Conservation (phyloP, 2,888 invertebrate genomes). For the Limnephilus rhombicus region DNA sequence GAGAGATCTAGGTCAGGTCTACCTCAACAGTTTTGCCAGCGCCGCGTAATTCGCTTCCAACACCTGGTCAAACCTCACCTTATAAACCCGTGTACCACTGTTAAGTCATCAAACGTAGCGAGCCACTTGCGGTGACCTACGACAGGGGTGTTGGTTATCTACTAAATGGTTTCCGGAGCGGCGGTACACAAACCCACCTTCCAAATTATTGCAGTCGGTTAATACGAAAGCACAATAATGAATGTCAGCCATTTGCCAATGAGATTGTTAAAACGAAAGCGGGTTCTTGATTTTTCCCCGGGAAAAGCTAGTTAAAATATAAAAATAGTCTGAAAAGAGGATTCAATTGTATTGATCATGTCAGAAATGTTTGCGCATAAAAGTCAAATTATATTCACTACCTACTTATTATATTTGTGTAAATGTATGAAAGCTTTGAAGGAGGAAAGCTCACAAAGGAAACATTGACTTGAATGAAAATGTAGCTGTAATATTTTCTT, state of each 20-base stretch:
- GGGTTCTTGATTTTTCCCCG: neutral
- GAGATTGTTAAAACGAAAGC: neutral
- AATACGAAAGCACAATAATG: neutral
- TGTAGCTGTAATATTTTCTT: neutral
- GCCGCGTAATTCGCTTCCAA: too few species aligned
- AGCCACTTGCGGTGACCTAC: too few species aligned
- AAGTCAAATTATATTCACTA: neutral
- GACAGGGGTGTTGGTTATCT: too few species aligned
- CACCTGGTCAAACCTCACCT: too few species aligned
- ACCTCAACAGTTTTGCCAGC: too few species aligned
- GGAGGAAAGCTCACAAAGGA: constrained; percentile 22
- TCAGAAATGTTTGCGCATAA: neutral
- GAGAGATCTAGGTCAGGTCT: too few species aligned
- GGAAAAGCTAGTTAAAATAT: neutral
- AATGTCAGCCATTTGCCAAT: neutral
- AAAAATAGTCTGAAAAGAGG: neutral
- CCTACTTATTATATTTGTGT: neutral
- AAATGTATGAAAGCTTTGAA: neutral
- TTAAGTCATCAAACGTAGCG: too few species aligned
- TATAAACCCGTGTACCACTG: too few species aligned
- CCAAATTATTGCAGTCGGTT: neutral
- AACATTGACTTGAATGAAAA: constrained; percentile 7
- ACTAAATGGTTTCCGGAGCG: too few species aligned
- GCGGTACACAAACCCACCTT: too few species aligned
- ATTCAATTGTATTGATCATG: neutral